Evolutionary conservation across 2,113 vertebrate species (phyloP).

Genomic region (Corvus hawaiiensis): DNA sequence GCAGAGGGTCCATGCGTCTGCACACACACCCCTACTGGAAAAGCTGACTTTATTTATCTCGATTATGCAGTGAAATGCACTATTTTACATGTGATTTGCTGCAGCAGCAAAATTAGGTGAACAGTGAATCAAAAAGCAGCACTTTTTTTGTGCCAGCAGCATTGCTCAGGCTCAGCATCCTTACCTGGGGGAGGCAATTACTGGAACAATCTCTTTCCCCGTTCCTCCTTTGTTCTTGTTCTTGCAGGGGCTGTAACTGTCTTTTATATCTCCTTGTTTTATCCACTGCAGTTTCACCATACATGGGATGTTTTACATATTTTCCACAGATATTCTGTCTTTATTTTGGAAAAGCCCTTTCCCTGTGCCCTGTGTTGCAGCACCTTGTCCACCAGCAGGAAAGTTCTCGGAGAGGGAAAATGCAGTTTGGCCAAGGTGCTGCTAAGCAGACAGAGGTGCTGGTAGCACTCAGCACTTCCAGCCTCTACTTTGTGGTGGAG

Average conservation of each 20-base stretch:
- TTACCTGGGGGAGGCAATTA: constrained; percentile 65
- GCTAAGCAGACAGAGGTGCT: background rate
- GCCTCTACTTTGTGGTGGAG: background rate
- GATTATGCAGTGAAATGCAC: background rate
- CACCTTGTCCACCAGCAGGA: background rate
- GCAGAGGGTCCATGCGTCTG: background rate
- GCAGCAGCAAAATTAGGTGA: background rate
- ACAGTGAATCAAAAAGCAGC: background rate
- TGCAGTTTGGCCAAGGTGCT: background rate
- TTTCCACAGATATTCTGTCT: background rate
- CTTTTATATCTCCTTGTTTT: constrained; percentile 22
- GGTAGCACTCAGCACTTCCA: background rate
- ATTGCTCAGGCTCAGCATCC: background rate
- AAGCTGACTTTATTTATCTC: background rate
- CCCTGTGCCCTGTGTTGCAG: fast-evolving
- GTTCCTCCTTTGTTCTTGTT: constrained; percentile 49
- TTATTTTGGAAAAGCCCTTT: background rate
- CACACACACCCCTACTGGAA: background rate
- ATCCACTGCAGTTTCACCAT: background rate
- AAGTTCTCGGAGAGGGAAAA: background rate
- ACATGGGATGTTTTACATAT: background rate
- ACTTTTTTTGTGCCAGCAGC: background rate
- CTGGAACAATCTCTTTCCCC: constrained; percentile 36
- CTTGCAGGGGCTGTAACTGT: constrained; percentile 39
- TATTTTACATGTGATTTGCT: background rate